Evolutionary conservation across 1,140 invertebrate species (phyloP), one percentile per base, ranked within the genome.

Genomic region (Chironomus striatipennis): DNA sequence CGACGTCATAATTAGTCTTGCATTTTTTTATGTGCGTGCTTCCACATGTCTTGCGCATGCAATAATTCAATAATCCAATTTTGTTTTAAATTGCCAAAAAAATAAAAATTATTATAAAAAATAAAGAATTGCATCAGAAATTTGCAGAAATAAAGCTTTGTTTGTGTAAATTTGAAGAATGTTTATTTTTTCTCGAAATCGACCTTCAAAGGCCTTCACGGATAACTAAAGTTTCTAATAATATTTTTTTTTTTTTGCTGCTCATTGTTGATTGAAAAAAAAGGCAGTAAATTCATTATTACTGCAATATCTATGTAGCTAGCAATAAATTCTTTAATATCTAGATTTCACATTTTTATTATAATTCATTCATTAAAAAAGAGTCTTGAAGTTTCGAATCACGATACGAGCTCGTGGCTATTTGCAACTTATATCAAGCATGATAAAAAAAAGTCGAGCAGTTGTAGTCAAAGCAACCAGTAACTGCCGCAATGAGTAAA

Each of bases 301-400:
- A n/a, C 15, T 57, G 47, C 47, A 57, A 57, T 57, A 57, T 12
- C 12, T 57, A 57, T 57, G 47, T 47, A 47, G 12, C 47, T n/a
- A 57, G 47, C 4, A 57, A 57, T 57, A 57, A 57, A 57, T 57
- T 57, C 47, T 57, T 57, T 57, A 15, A 57, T n/a, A 57, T 57
- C n/a, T n/a, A n/a, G 47, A 57, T 57, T 57, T 57, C 47, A 57
- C 47, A n/a, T 57, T n/a, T 57, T n/a, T 57, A n/a, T n/a, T 57
- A 15, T 34, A 34, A 34, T 34, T 34, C 24, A 34, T 34, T 34
- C 24, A 34, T 34, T 34, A 34, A 34, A 34, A 34, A 34, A 34
- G 24, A 34, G 24, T 34, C 47, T 57, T n/a, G 47, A 34, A 57
- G 47, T 57, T 57, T 57, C 47, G n/a, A 57, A 57, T 15, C 47